Conservation (phyloP, 2,888 invertebrate species). For the Euplexia lucipara region DNA sequence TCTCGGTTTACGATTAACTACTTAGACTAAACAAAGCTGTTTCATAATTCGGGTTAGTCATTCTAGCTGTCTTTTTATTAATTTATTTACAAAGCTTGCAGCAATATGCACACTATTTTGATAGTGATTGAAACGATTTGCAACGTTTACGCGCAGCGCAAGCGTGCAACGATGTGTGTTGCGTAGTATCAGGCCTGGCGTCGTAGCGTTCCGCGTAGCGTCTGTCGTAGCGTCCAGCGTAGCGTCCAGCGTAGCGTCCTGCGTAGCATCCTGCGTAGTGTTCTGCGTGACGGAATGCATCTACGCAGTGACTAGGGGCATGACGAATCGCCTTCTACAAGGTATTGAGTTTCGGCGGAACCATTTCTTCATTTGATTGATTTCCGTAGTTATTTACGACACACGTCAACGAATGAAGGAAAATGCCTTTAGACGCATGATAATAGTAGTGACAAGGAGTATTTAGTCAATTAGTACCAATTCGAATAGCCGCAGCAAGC, state of each 20-base stretch:
- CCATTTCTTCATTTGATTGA: neutral
- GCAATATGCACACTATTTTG: neutral
- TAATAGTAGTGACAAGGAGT: neutral
- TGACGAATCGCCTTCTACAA: neutral
- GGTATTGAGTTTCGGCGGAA: neutral
- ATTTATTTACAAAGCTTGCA: neutral
- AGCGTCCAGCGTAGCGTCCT: neutral
- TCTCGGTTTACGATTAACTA: constrained; percentile 28
- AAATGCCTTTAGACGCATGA: neutral
- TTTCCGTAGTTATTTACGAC: neutral
- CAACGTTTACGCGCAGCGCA: neutral
- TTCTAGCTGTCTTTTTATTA: constrained; percentile 2
- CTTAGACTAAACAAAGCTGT: neutral
- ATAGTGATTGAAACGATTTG: neutral
- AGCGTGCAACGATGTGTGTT: neutral
- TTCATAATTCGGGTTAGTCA: neutral
- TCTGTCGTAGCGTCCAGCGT: neutral
- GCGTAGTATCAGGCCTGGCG: neutral
- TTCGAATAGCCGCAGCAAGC: neutral
- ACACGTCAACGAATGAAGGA: neutral
- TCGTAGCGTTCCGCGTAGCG: neutral
- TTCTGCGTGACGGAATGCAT: no score
- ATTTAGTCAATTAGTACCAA: neutral
- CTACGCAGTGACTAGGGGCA: no score
- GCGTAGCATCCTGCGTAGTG: neutral